These are phyloP conservation scores for Burhinus oedicnemus DNA, from an alignment of 2,113 vertebrate genomes.

Conservation along the genomic window DNA sequence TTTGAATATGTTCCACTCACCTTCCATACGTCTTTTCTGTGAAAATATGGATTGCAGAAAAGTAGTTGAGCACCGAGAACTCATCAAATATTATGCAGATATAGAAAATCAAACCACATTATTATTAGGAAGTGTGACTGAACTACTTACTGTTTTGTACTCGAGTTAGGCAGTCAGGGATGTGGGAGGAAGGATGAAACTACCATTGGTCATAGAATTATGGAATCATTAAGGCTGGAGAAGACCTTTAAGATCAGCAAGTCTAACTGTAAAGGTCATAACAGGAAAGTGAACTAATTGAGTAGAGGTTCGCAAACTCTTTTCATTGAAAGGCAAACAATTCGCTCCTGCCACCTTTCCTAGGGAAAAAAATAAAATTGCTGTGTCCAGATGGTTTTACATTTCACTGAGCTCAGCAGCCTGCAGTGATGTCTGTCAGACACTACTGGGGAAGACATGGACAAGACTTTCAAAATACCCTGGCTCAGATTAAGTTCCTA, in stretches of 20 bases:
- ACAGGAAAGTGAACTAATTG: not conserved
- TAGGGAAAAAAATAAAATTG: not conserved
- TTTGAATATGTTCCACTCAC: not conserved
- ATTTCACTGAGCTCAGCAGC: not conserved
- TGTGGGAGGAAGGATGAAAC: not conserved
- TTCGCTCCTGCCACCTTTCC: not conserved
- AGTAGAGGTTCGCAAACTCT: not conserved
- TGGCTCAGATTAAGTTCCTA: not conserved
- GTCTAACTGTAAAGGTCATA: not conserved
- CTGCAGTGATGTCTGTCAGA: not conserved
- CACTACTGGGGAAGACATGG: not conserved
- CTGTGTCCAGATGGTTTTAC: not conserved
- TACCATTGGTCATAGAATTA: rapidly evolving
- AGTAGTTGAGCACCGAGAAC: not conserved
- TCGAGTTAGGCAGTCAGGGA: not conserved
- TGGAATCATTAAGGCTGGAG: not conserved
- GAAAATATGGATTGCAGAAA: not conserved
- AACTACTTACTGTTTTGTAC: not conserved
- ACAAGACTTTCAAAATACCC: not conserved
- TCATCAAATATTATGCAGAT: not conserved
- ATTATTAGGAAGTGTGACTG: not conserved
- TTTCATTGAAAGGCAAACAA: not conserved
- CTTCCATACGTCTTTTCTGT: not conserved
- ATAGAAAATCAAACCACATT: not conserved
- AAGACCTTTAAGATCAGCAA: not conserved